These are phyloP conservation scores for Drosophila miranda DNA, from an alignment of 1,140 invertebrate genomes.

Conservation along the genomic window DNA sequence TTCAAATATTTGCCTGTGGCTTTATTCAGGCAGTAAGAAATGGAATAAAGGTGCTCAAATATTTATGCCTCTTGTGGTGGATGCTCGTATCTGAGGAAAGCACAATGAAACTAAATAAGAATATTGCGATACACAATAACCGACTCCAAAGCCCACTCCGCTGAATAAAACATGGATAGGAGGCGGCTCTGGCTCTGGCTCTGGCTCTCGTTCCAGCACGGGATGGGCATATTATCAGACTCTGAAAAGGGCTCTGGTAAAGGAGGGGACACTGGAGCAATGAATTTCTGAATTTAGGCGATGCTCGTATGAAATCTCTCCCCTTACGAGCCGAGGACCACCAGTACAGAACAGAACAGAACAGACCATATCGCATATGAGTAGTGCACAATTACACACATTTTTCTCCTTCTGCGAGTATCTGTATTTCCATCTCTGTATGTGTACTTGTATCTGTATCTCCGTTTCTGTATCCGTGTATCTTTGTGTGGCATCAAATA, in stretches of 20 bases:
- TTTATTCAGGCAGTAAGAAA: not conserved
- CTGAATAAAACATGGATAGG: slow-evolving; percentile 48
- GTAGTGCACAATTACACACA: slow-evolving; percentile 57
- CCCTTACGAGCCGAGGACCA: not conserved
- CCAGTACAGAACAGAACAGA: too few relatives aligned
- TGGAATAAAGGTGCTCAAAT: slow-evolving; percentile 49
- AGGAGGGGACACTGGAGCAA: slow-evolving; percentile 14
- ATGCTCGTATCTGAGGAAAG: slow-evolving; percentile 32
- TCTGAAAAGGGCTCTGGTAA: not conserved
- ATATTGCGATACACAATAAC: slow-evolving; percentile 59
- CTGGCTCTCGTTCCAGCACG: not conserved
- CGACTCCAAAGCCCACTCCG: slow-evolving; percentile 30
- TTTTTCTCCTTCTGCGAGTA: slow-evolving; percentile 37
- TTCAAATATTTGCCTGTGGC: slow-evolving; percentile 35
- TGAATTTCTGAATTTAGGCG: slow-evolving; percentile 58
- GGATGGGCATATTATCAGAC: slow-evolving; percentile 15
- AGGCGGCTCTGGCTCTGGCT: not conserved
- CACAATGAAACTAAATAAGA: slow-evolving; percentile 61
- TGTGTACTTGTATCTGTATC: slow-evolving; percentile 1
- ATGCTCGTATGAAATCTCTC: slow-evolving; percentile 22
- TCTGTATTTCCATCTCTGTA: slow-evolving; percentile 5
- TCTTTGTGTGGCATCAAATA: slow-evolving; percentile 44
- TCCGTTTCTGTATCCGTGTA: not conserved
- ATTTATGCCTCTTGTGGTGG: slow-evolving; percentile 57
- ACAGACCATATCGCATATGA: slow-evolving; percentile 34